Evolutionary conservation across 1,140 invertebrate species (phyloP).

Genomic region (Drosophila arawakana): DNA sequence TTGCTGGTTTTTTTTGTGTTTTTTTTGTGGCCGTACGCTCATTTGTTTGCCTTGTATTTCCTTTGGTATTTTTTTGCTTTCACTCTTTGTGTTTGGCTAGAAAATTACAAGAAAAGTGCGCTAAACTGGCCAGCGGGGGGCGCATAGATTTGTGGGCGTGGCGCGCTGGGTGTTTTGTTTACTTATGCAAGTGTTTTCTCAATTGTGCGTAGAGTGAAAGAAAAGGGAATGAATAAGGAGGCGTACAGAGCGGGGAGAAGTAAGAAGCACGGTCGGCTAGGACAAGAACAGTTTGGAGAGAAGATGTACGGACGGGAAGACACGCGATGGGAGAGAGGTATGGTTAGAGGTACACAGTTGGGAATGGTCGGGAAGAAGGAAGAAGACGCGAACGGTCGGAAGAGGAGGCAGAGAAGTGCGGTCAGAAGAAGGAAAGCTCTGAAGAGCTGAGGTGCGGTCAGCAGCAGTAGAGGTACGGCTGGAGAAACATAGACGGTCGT

Average conservation of each 20-base stretch:
- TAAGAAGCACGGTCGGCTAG: too few species aligned
- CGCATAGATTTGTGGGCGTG: slow-evolving; percentile 13
- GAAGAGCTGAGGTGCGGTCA: too few species aligned
- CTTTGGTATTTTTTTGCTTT: slow-evolving; percentile 19
- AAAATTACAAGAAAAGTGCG: slow-evolving; percentile 80
- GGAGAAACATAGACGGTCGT: too few species aligned
- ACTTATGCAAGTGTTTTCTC: slow-evolving; percentile 81
- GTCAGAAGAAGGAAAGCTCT: too few species aligned
- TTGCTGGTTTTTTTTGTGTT: slow-evolving; percentile 6
- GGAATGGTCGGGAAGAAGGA: too few species aligned
- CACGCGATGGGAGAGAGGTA: too few species aligned
- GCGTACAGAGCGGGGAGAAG: background rate
- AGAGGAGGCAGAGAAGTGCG: too few species aligned
- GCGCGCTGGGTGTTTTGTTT: slow-evolving; percentile 64
- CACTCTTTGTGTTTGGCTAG: slow-evolving; percentile 68
- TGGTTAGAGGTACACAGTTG: too few species aligned
- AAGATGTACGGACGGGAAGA: too few species aligned
- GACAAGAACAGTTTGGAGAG: too few species aligned
- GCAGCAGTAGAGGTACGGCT: too few species aligned
- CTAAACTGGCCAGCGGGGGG: slow-evolving; percentile 34
- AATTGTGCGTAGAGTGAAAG: slow-evolving; percentile 69
- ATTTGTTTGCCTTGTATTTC: slow-evolving; percentile 78
- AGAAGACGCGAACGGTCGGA: too few species aligned
- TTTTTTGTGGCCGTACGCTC: slow-evolving; percentile 50
- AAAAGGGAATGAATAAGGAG: background rate